Base-by-base conservation (phyloP, 2,113 vertebrate genomes). In the Tupaia tana region DNA sequence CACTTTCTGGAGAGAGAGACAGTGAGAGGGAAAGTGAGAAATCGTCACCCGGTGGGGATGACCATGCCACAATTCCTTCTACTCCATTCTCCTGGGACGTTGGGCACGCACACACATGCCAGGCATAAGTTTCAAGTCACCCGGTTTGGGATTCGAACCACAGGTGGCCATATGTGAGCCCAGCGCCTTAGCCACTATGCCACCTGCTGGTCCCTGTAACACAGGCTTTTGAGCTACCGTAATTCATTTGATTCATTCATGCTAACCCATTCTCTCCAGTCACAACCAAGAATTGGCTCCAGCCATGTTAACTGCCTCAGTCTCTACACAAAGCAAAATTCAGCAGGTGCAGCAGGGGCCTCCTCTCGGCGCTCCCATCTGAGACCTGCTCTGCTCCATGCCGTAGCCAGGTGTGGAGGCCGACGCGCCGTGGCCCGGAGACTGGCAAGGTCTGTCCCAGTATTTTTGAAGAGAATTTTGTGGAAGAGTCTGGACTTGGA, bases 261-360 rank as follows among this genome's bases (percentile, higher is more conserved):
- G 25, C 70, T 90, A 29, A 2, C 3, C 25, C 0, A 4, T 31
- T 24, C 22, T 92, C 19, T 81, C 86, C 18, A 1, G 83, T 95
- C 70, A 91, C 52, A 78, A 66, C 63, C 8, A 86, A 78, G 22
- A 91, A 82, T 86, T 85, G 34, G 25, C 64, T 92, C 88, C 59
- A 52, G 27, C 66, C 75, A 77, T 58, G 56, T 85, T 61, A 20
- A 63, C 31, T 18, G 27, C 31, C 12, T 14, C 3, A 8, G 56
- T 86, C 70, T 92, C 54, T 59, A 91, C 18, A 81, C n/a, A 79
- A 84, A 92, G 58, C 61, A 16, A 88, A 64, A 96, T 67, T 24
- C 64, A 67, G 29, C 59, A 85, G 54, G 77, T 15, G 63, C 82
- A 89, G 71, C 52, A 69, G 70, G 20, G 66, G 67, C 10, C 11